Percentiles rank a stretch among this genome's conserved stretches.
phyloP scores from a whole-genome alignment of 2,888 invertebrate genomes.

The Ectemnius cavifrons region DNA sequence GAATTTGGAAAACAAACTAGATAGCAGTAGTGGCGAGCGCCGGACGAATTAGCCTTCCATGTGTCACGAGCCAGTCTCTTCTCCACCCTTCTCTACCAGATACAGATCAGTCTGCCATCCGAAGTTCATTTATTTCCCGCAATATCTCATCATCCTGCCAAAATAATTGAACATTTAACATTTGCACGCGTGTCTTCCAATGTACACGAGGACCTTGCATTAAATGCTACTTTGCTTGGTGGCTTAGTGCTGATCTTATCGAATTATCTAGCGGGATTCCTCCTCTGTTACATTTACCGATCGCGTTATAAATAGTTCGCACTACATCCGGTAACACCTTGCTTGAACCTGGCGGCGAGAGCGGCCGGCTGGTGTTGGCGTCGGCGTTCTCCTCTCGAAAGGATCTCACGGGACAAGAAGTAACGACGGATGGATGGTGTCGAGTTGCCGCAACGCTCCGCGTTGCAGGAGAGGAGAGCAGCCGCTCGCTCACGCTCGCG shows the following conservation, averaged over 20 bases:
- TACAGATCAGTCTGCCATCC: no score
- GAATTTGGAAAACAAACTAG: slow-evolving; percentile 52
- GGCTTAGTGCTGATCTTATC: background rate
- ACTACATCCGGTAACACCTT: slow-evolving; percentile 5
- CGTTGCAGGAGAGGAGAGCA: slow-evolving; percentile 22
- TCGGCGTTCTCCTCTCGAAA: no score
- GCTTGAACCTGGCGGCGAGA: background rate
- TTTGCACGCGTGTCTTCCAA: no score
- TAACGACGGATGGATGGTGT: slow-evolving; percentile 11
- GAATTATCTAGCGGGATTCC: slow-evolving; percentile 2
- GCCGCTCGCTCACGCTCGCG: slow-evolving; percentile 53
- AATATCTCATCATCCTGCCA: no score
- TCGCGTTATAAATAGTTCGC: background rate
- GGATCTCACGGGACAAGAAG: background rate
- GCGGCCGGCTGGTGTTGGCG: no score
- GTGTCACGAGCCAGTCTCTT: background rate
- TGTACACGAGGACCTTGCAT: no score
- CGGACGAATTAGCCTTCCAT: slow-evolving; percentile 39
- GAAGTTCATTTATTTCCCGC: no score
- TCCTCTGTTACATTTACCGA: background rate
- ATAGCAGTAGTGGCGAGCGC: background rate
- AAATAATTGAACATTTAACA: no score
- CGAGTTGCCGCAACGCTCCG: background rate
- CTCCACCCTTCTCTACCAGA: no score
- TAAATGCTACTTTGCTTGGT: background rate